A percentile compares a stretch with the other conserved stretches of the same genome.
Conservation (phyloP, 1,140 invertebrate genomes). For the Zaprionus inermis region DNA sequence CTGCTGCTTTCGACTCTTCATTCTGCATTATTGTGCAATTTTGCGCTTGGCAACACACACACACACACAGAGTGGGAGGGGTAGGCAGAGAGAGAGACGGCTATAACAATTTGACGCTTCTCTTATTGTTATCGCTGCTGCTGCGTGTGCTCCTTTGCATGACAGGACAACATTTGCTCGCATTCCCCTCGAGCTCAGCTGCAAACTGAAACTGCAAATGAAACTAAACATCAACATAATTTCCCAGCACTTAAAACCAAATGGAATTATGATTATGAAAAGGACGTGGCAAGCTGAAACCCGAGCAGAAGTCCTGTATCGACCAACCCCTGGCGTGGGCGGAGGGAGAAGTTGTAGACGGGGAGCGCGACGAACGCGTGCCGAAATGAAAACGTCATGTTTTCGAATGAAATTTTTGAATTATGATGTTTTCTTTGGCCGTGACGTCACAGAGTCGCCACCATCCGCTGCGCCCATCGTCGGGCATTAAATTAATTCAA, state of each 20-base stretch:
- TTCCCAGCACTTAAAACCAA: constrained; percentile 73
- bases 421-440: constrained; percentile 73
- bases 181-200: constrained; percentile 55
- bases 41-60: constrained; percentile 40
- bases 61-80: neutral
- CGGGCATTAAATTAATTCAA: constrained; percentile 81
- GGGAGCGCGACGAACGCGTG: constrained; percentile 52
- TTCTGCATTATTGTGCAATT: constrained; percentile 62
- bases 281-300: too few relatives aligned
- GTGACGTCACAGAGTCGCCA: constrained; percentile 41
- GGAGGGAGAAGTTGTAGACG: neutral
- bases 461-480: constrained; percentile 68
- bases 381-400: constrained; percentile 82
- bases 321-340: constrained; percentile 27
- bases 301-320: constrained; percentile 7
- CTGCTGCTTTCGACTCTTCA: constrained; percentile 1
- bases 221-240: constrained; percentile 79
- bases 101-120: constrained; percentile 46
- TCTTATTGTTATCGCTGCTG: constrained; percentile 19
- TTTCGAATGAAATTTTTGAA: constrained; percentile 82
- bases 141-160: constrained; percentile 50
- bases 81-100: neutral
- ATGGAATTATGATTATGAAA: constrained; percentile 76
- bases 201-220: constrained; percentile 68
- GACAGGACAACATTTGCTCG: constrained; percentile 46